A percentile compares a stretch with the other conserved stretches of the same genome.
phyloP scores from a whole-genome alignment of 53 echinoderm and acorn worm genomes.

The Zoroaster sp. region DNA sequence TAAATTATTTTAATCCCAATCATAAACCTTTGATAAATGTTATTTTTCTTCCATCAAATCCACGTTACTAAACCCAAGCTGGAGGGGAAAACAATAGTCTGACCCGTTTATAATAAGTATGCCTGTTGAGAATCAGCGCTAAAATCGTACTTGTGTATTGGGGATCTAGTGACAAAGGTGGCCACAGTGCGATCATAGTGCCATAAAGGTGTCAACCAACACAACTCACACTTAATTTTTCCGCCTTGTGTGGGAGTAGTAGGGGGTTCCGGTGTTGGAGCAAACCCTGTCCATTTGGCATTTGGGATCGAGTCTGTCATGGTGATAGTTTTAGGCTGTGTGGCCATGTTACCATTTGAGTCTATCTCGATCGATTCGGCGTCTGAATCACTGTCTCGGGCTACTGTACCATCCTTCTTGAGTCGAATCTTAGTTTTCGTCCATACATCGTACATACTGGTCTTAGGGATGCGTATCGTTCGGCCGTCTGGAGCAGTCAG shows the following conservation, averaged over 20 bases:
- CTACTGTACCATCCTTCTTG: slow-evolving; percentile 75
- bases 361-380: slow-evolving; percentile 75
- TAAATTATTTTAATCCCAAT: too few species aligned
- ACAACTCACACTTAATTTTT: slow-evolving; percentile 6
- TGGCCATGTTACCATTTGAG: slow-evolving; percentile 47
- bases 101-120: too few species aligned
- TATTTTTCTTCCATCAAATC: too few species aligned
- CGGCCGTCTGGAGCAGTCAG: slow-evolving; percentile 54
- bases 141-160: too few species aligned
- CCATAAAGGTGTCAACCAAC: not conserved
- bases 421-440: slow-evolving; percentile 58
- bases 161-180: too few species aligned
- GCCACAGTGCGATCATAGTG: too few species aligned
- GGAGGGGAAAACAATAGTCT: too few species aligned
- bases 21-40: too few species aligned
- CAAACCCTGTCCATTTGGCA: slow-evolving; percentile 51
- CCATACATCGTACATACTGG: slow-evolving; percentile 18
- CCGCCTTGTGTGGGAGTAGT: slow-evolving; percentile 44
- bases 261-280: slow-evolving; percentile 51
- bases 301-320: not conserved
- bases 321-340: slow-evolving; percentile 41
- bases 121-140: too few species aligned
- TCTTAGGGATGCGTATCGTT: slow-evolving; percentile 28
- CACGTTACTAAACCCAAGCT: too few species aligned
- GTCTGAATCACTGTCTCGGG: slow-evolving; percentile 70